phyloP scores from a whole-genome alignment of 1,140 invertebrate genomes.

The Drosophila punjabiensis region DNA sequence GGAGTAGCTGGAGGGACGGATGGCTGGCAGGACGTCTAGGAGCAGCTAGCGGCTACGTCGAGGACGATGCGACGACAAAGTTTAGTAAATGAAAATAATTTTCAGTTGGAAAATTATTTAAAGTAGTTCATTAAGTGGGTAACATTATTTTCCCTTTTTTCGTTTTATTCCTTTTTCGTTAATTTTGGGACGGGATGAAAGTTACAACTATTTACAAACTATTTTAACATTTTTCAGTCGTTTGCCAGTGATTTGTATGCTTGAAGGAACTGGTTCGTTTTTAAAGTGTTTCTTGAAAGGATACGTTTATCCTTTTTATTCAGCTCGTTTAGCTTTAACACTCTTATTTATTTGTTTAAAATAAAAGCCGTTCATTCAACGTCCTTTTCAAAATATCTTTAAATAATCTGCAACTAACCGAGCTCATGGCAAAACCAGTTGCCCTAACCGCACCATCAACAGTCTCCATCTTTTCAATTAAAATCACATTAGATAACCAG shows the following conservation, averaged over 20 bases:
- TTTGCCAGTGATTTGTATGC: background rate
- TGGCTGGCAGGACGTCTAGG: background rate
- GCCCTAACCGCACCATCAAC: constrained; percentile 21
- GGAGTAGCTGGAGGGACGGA: background rate
- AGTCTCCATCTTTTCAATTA: constrained; percentile 63
- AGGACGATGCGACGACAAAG: constrained; percentile 51
- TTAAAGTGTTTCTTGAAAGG: background rate
- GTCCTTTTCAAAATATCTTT: background rate
- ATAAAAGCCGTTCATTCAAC: background rate
- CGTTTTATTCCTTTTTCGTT: background rate
- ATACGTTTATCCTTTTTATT: background rate
- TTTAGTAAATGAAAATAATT: constrained; percentile 83
- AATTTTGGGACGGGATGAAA: constrained; percentile 2
- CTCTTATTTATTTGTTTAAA: background rate
- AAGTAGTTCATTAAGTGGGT: constrained; percentile 81
- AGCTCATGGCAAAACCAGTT: background rate
- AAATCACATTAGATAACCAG: constrained; percentile 71
- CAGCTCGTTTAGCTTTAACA: background rate
- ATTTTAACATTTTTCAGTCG: constrained; percentile 32
- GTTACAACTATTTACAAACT: constrained; percentile 45
- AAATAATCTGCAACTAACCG: constrained; percentile 7
- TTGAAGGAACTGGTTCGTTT: background rate
- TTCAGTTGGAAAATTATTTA: constrained; percentile 80
- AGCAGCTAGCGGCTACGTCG: background rate
- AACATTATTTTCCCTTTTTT: constrained; percentile 28